Evolutionary conservation across 2,888 invertebrate genomes (phyloP).

Genomic region (Drosophila differens): DNA sequence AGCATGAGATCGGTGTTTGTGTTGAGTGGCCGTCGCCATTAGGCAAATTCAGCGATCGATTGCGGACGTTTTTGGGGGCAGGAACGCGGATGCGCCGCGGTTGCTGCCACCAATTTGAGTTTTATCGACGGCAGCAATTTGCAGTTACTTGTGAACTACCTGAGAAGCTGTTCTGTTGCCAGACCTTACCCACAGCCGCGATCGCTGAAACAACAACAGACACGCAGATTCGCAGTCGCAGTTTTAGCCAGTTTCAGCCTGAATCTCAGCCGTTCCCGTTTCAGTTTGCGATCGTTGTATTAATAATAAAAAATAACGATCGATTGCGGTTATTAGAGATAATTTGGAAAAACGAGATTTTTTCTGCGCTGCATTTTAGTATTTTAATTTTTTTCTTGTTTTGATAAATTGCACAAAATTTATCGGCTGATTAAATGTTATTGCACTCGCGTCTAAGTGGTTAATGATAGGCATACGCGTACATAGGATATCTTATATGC

Average conservation of each 20-base stretch:
- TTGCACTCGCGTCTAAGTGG: constrained; percentile 77
- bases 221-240: constrained; percentile 11
- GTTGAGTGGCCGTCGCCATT: constrained; percentile 82
- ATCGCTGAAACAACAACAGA: background rate
- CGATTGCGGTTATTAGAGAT: constrained; percentile 82
- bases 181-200: constrained; percentile 25
- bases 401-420: constrained; percentile 79
- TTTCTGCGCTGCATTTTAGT: constrained; percentile 34
- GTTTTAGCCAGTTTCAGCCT: constrained; percentile 14
- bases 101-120: constrained; percentile 72
- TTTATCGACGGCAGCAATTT: constrained; percentile 83
- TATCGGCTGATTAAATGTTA: constrained; percentile 81
- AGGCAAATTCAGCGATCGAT: constrained; percentile 82
- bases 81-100: constrained; percentile 59
- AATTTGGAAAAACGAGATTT: constrained; percentile 78
- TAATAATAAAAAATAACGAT: constrained; percentile 83
- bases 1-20: constrained; percentile 65
- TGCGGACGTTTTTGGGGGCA: constrained; percentile 53
- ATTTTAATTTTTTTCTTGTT: constrained; percentile 20
- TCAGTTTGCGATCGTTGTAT: constrained; percentile 49
- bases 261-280: constrained; percentile 22
- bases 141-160: constrained; percentile 85
- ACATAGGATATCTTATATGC: constrained; percentile 36
- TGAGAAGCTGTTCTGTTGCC: constrained; percentile 82
- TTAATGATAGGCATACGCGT: constrained; percentile 66